Base-by-base conservation (phyloP, 2,888 invertebrate genomes). In the Polydrusus tereticollis region DNA sequence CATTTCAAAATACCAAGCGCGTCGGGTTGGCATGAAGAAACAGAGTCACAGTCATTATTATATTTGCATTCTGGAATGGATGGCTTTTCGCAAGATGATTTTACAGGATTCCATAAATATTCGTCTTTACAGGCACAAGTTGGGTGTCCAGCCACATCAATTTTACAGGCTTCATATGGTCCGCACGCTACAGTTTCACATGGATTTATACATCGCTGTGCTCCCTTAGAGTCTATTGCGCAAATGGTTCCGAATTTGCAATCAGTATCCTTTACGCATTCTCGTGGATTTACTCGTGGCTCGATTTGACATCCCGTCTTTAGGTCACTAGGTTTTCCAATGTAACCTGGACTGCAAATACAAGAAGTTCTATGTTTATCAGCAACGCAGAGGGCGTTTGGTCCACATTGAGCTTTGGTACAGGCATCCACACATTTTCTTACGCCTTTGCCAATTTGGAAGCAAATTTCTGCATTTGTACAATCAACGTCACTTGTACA, bases 381-480 rank as follows among this genome's bases (percentile, higher is more conserved):
- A 14, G 93, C 91, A 6, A 95, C 90, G 82, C 96, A 96, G 0
- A 95, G 85, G 2, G 96, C 95, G 84, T 96, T 96, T 0, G 96
- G 95, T 10, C 96, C 96, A 82, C 96, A 96, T 80, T 95, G 95
- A 33, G 94, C 88, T 86, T 94, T 94, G 75, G 92, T 92, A 81
- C 96, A 97, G 0, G 93, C 94, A 82, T 96, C 95, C 2, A 95
- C 91, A 84, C 96, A 96, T 85, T 94, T 94, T 65, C 96, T 88
- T 2, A 90, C 83, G 26, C 92, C 93, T 86, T 91, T 93, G 57
- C 92, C 91, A 26, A 94, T 85, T 86, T 95, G 94, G 86, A 96
- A 94, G 83, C 96, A 97, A 80, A 96, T 96, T 86, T 96, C 93
- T 1, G 93, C 90, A 79, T 92, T 90, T 76, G 90, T 90, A 81